Conservation (phyloP, 2,888 invertebrate genomes). For the Hypomecis atomaria region DNA sequence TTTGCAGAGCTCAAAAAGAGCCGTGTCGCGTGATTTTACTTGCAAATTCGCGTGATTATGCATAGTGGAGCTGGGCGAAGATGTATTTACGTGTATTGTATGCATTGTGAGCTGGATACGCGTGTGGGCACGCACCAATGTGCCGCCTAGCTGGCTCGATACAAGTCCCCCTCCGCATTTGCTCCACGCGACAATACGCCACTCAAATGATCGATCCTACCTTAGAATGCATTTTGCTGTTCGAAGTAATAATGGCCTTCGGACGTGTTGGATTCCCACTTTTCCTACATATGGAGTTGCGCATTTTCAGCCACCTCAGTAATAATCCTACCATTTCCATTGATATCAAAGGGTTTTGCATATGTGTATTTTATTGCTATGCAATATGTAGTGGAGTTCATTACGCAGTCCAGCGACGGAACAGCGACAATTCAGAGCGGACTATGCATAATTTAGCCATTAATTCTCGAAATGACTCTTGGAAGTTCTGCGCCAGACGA, state of each 20-base stretch:
- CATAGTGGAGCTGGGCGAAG: slow-evolving; percentile 72
- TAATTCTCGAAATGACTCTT: slow-evolving; percentile 80
- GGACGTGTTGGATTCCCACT: slow-evolving; percentile 46
- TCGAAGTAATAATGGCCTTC: slow-evolving; percentile 57
- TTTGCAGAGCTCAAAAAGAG: slow-evolving; percentile 75
- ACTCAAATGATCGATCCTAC: slow-evolving; percentile 61
- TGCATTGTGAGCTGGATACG: slow-evolving; percentile 68
- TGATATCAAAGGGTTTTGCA: slow-evolving; percentile 23
- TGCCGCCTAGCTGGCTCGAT: slow-evolving; percentile 41
- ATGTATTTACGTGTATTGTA: slow-evolving; percentile 77
- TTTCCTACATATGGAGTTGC: slow-evolving; percentile 42
- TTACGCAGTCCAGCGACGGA: slow-evolving; percentile 72
- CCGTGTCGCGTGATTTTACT: slow-evolving; percentile 74
- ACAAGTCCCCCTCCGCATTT: slow-evolving; percentile 57
- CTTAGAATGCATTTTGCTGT: slow-evolving; percentile 56
- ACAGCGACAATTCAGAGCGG: slow-evolving; percentile 75
- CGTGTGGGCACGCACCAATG: slow-evolving; percentile 70
- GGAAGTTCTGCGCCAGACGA: slow-evolving; percentile 74
- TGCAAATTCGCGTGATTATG: slow-evolving; percentile 80
- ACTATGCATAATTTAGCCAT: slow-evolving; percentile 81
- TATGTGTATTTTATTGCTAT: slow-evolving; percentile 59
- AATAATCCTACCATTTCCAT: slow-evolving; percentile 14
- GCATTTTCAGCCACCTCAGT: slow-evolving; percentile 40
- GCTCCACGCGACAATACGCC: slow-evolving; percentile 59
- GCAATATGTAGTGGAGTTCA: slow-evolving; percentile 67